phyloP scores from a whole-genome alignment of 2,113 vertebrate genomes.

The Pao palembangensis region DNA sequence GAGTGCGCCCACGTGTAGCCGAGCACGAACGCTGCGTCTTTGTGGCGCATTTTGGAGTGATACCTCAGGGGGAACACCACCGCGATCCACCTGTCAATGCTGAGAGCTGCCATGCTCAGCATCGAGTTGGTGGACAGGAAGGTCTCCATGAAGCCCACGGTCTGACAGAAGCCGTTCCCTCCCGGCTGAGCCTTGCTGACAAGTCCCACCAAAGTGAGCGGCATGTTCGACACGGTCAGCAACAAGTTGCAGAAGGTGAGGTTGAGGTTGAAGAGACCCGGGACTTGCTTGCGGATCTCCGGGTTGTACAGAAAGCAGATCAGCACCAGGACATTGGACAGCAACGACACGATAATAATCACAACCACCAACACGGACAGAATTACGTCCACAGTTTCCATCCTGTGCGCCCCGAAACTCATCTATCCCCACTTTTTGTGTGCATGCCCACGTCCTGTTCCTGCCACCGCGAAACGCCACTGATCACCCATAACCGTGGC shows the following conservation, averaged over 20 bases:
- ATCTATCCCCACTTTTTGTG: constrained; percentile 52
- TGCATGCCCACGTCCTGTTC: constrained; percentile 49
- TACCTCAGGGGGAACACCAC: constrained; percentile 96
- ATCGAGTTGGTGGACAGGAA: constrained; percentile 95
- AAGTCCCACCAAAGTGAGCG: constrained; percentile 89
- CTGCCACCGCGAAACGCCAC: constrained; percentile 43
- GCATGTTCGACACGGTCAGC: constrained; percentile 94
- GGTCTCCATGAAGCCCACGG: constrained; percentile 91
- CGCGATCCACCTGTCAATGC: constrained; percentile 97
- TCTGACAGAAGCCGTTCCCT: constrained; percentile 83
- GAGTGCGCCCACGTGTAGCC: constrained; percentile 96
- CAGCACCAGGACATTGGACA: constrained; percentile 97
- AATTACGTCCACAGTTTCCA: constrained; percentile 88
- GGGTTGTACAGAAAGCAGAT: constrained; percentile 91
- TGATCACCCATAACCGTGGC: constrained; percentile 55
- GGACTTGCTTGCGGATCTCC: constrained; percentile 93
- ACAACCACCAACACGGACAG: constrained; percentile 83
- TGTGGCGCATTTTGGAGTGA: constrained; percentile 92
- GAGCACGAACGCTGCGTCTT: constrained; percentile 87
- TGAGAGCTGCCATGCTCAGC: constrained; percentile 97
- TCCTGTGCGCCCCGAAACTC: constrained; percentile 70
- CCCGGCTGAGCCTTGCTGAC: constrained; percentile 82
- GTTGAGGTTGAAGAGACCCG: constrained; percentile 95
- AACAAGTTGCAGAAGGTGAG: constrained; percentile 96
- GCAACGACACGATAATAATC: constrained; percentile 89